These are phyloP conservation scores for Heliconius erato DNA, from an alignment of 2,888 invertebrate genomes.

Conservation along the genomic window DNA sequence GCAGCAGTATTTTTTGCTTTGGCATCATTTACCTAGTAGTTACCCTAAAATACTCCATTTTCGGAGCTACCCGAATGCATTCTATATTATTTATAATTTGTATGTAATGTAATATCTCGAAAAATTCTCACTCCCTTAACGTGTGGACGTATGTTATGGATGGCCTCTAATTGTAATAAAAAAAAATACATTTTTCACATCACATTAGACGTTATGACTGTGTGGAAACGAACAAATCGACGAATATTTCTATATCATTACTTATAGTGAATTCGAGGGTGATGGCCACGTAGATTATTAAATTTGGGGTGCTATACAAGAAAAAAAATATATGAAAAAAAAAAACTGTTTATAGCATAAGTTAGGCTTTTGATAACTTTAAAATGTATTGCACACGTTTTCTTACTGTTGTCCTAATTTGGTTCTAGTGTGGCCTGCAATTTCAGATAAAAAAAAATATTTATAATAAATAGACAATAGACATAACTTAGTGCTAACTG, in stretches of 20 bases:
- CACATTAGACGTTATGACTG: not conserved
- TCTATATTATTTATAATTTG: not conserved
- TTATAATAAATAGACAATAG: not conserved
- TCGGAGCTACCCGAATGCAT: too few species aligned
- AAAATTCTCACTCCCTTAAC: too few species aligned
- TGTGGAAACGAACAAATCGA: slow-evolving; percentile 15
- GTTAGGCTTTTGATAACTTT: slow-evolving; percentile 8
- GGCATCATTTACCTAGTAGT: not conserved
- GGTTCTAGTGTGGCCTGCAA: not conserved
- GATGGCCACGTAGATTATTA: slow-evolving; percentile 42
- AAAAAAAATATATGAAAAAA: slow-evolving; percentile 31
- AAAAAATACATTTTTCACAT: not conserved
- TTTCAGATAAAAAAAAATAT: not conserved
- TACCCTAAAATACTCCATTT: not conserved
- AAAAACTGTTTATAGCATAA: slow-evolving; percentile 7
- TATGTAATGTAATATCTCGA: not conserved
- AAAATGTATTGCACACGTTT: slow-evolving; percentile 14
- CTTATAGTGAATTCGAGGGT: slow-evolving; percentile 48
- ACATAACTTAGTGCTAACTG: not conserved
- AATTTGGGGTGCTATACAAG: slow-evolving; percentile 34
- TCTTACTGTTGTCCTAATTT: not conserved
- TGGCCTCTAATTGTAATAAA: not conserved
- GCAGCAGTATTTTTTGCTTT: not conserved
- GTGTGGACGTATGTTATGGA: not conserved
- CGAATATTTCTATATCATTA: not conserved